Evolutionary conservation across 2,113 vertebrate species (phyloP).

Genomic region (Ranitomeya variabilis): DNA sequence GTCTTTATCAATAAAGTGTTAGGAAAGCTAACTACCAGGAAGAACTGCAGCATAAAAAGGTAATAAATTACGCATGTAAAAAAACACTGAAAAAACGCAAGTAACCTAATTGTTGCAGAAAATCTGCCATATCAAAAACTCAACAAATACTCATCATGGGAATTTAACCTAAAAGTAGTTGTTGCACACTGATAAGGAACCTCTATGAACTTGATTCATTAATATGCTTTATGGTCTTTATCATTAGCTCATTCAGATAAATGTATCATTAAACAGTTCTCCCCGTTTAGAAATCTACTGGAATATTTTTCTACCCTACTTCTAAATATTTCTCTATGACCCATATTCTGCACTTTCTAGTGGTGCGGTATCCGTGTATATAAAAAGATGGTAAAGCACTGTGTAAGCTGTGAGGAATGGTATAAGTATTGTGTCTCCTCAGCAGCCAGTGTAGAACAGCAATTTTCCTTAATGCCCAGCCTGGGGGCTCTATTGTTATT

Average conservation of each 20-base stretch:
- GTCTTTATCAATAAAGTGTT: no score
- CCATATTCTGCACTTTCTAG: not conserved
- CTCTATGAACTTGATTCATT: not conserved
- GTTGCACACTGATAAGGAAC: not conserved
- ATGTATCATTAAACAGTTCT: not conserved
- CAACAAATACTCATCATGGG: no score
- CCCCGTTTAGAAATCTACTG: not conserved
- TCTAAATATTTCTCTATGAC: not conserved
- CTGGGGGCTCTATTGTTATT: constrained; percentile 55
- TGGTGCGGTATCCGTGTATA: not conserved
- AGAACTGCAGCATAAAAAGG: no score
- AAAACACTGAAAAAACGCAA: no score
- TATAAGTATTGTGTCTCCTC: constrained; percentile 41
- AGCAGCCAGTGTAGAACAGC: constrained; percentile 52
- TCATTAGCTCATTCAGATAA: not conserved
- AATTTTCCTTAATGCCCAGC: constrained; percentile 55
- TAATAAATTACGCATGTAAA: no score
- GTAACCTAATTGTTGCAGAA: no score
- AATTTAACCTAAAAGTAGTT: not conserved
- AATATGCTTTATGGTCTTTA: not conserved
- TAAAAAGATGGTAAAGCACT: constrained; percentile 22
- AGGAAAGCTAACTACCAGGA: no score
- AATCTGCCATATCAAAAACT: no score
- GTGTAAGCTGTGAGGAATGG: constrained; percentile 32
- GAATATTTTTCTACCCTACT: not conserved